Percentiles rank a stretch among this genome's conserved stretches.
These are phyloP conservation scores for Pollenia angustigena DNA, from an alignment of 2,888 invertebrate species.

Conservation along the genomic window DNA sequence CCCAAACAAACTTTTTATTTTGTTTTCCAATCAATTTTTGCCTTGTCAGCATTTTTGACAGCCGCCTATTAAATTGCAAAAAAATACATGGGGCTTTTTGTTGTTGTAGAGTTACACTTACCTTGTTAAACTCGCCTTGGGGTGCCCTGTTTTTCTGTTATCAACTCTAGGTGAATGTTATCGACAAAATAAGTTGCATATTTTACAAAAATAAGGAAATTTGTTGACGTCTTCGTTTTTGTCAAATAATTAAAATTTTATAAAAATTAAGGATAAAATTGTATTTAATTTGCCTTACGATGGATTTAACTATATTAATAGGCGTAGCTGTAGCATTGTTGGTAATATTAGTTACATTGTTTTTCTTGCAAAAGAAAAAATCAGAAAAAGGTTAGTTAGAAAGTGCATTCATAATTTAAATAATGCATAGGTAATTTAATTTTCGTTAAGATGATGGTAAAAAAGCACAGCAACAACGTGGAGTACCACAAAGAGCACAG, in stretches of 20 bases:
- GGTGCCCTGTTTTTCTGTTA: slow-evolving; percentile 10
- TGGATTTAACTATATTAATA: slow-evolving; percentile 77
- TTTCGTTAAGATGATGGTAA: slow-evolving; percentile 71
- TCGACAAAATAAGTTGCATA: neutral
- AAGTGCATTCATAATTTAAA: slow-evolving; percentile 14
- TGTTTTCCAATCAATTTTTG: too few species aligned
- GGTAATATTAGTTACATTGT: slow-evolving; percentile 82
- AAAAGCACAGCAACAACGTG: slow-evolving; percentile 75
- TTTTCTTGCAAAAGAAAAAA: slow-evolving; percentile 80
- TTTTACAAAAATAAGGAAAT: slow-evolving; percentile 53
- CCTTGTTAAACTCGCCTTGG: too few species aligned
- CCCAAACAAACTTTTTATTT: too few species aligned
- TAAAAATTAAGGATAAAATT: neutral
- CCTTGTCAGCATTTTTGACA: too few species aligned
- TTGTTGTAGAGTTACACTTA: too few species aligned
- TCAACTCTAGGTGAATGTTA: too few species aligned
- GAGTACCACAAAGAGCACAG: slow-evolving; percentile 80
- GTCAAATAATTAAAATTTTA: slow-evolving; percentile 62
- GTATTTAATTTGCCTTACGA: slow-evolving; percentile 48
- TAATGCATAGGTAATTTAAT: neutral
- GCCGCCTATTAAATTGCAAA: too few species aligned
- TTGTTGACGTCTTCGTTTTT: slow-evolving; percentile 79
- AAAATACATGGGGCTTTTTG: too few species aligned
- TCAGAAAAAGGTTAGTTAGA: slow-evolving; percentile 29
- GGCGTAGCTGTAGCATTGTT: slow-evolving; percentile 84